These are phyloP conservation scores for Shinisaurus crocodilurus DNA, from an alignment of 2,113 vertebrate genomes.

Conservation along the genomic window DNA sequence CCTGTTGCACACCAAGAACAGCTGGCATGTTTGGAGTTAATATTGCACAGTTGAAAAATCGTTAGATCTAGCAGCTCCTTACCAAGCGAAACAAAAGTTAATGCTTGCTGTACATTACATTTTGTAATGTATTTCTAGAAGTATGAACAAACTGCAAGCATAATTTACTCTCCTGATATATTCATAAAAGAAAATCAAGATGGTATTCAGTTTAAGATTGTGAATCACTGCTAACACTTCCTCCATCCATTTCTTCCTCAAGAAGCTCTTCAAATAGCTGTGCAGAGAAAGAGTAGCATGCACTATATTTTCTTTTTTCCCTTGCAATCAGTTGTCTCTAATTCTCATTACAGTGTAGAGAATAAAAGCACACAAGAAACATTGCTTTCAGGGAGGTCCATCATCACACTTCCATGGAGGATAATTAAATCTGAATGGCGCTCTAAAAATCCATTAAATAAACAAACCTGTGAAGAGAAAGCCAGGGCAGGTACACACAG, in stretches of 20 bases:
- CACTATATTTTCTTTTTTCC: not conserved
- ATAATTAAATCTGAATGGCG: not conserved
- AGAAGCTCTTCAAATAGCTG: not conserved
- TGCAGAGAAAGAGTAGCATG: not conserved
- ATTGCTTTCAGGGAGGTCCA: not conserved
- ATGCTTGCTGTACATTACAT: not conserved
- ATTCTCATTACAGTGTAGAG: not conserved
- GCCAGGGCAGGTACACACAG: no score
- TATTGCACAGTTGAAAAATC: not conserved
- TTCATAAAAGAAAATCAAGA: not conserved
- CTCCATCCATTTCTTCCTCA: not conserved
- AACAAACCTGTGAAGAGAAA: no score
- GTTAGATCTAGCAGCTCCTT: not conserved
- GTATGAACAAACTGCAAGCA: not conserved
- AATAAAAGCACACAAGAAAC: not conserved
- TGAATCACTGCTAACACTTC: not conserved
- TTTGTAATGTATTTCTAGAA: not conserved
- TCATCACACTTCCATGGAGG: not conserved
- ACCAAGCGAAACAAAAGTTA: not conserved
- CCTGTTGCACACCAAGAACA: not conserved
- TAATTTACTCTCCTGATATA: not conserved
- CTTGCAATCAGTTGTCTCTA: not conserved
- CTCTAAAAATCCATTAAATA: not conserved
- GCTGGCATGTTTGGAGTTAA: not conserved
- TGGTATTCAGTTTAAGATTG: not conserved